These are phyloP conservation scores for Drosophila albomicans DNA, from an alignment of 1,140 invertebrate species.

Conservation along the genomic window DNA sequence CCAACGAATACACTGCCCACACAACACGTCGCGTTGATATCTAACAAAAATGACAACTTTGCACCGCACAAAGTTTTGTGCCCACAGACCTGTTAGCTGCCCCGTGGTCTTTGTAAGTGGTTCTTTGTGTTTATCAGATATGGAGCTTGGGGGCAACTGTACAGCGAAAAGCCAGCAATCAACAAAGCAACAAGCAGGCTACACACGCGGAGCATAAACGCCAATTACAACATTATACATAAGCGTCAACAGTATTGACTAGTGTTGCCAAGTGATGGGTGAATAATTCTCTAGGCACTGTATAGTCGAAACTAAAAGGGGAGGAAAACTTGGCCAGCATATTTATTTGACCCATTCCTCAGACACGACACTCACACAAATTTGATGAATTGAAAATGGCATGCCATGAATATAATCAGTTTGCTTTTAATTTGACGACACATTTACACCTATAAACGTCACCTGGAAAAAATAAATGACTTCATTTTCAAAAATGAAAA, in stretches of 20 bases:
- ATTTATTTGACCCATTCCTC: slow-evolving; percentile 7
- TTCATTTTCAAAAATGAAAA: not conserved
- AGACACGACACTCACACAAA: not conserved
- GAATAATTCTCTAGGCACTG: not conserved
- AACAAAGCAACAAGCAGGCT: slow-evolving; percentile 23
- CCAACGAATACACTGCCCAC: too few relatives aligned
- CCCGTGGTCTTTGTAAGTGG: slow-evolving; percentile 13
- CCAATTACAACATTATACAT: slow-evolving; percentile 53
- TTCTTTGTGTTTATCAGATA: slow-evolving; percentile 1
- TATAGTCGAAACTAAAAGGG: not conserved
- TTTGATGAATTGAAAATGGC: not conserved
- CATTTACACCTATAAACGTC: not conserved
- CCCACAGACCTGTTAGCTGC: not conserved
- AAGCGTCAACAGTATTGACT: slow-evolving; percentile 17
- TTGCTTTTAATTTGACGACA: not conserved
- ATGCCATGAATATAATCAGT: not conserved
- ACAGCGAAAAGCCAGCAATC: slow-evolving; percentile 9
- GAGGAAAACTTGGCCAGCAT: not conserved
- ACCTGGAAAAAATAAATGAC: not conserved
- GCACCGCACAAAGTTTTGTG: slow-evolving; percentile 3
- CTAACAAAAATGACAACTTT: slow-evolving; percentile 28
- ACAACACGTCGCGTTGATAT: not conserved
- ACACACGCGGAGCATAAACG: slow-evolving; percentile 13
- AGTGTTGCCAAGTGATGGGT: not conserved
- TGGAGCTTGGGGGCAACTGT: not conserved